Evolutionary conservation across 1,140 invertebrate genomes (phyloP).

Genomic region (Wiebesia pumilae): DNA sequence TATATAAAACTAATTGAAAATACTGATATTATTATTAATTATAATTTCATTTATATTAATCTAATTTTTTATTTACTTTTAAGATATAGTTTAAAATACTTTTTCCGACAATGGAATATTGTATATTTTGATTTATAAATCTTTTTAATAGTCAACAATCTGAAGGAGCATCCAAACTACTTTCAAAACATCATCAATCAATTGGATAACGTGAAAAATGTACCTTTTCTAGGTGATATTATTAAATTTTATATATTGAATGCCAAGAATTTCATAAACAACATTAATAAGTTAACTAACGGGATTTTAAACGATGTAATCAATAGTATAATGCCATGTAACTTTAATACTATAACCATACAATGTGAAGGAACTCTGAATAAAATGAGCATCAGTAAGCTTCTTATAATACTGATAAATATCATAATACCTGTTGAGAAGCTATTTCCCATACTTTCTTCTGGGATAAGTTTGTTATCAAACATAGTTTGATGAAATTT

Average conservation of each 20-base stretch:
- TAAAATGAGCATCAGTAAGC: not conserved
- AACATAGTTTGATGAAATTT: not conserved
- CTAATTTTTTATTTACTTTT: not conserved
- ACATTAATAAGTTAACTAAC: not conserved
- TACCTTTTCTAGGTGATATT: not conserved
- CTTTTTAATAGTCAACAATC: not conserved
- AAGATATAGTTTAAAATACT: not conserved
- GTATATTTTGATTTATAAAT: not conserved
- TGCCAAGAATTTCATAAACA: not conserved
- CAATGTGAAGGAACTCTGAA: not conserved
- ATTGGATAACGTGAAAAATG: not conserved
- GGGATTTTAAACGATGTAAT: not conserved
- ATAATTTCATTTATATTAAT: not conserved
- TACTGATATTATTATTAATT: too few relatives aligned
- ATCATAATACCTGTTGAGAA: not conserved
- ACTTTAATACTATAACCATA: not conserved
- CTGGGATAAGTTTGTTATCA: not conserved
- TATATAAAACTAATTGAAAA: not conserved
- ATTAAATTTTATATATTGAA: not conserved
- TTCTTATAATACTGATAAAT: not conserved
- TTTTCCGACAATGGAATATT: not conserved
- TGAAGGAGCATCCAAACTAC: not conserved
- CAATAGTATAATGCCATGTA: constrained; percentile 19
- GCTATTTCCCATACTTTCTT: not conserved
- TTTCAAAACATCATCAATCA: not conserved